Conservation (phyloP, 2,797 vertebrate genomes). For the Oreonectes daqikongensis region DNA sequence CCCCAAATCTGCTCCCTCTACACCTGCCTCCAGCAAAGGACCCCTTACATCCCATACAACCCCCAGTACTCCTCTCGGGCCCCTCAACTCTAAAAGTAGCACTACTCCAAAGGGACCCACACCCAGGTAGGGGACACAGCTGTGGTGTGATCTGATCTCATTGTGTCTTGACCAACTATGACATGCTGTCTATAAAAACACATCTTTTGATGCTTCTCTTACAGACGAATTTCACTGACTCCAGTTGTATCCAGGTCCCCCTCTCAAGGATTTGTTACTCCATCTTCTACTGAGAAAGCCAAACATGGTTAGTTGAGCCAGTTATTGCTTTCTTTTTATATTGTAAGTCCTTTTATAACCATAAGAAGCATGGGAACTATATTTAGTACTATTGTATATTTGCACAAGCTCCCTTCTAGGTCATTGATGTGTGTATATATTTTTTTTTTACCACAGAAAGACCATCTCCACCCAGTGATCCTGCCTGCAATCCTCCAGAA, state of each 20-base stretch:
- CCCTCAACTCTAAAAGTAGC: conserved; percentile 64
- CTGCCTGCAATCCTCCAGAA: conserved; percentile 80
- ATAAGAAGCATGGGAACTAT: background rate
- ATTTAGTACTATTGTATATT: background rate
- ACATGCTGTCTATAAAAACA: background rate
- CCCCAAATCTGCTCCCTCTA: conserved; percentile 61
- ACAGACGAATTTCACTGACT: conserved; percentile 88
- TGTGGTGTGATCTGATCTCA: too few relatives aligned
- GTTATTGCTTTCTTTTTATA: background rate
- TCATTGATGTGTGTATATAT: background rate
- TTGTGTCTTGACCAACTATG: too few relatives aligned
- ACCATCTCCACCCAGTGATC: conserved; percentile 78
- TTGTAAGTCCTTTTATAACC: background rate
- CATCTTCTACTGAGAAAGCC: conserved; percentile 76
- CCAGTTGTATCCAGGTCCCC: conserved; percentile 74
- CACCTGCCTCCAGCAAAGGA: conserved; percentile 46
- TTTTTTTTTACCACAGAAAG: conserved; percentile 72
- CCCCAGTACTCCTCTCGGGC: conserved; percentile 57
- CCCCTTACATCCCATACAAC: conserved; percentile 45
- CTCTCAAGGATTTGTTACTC: conserved; percentile 56
- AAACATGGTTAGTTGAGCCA: conserved; percentile 79
- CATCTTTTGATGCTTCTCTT: conserved; percentile 53
- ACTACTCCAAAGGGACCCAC: conserved; percentile 72
- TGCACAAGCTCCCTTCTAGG: background rate
- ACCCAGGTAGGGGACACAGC: conserved; percentile 80